phyloP scores from a whole-genome alignment of 2,113 vertebrate genomes.

The Martes martes region DNA sequence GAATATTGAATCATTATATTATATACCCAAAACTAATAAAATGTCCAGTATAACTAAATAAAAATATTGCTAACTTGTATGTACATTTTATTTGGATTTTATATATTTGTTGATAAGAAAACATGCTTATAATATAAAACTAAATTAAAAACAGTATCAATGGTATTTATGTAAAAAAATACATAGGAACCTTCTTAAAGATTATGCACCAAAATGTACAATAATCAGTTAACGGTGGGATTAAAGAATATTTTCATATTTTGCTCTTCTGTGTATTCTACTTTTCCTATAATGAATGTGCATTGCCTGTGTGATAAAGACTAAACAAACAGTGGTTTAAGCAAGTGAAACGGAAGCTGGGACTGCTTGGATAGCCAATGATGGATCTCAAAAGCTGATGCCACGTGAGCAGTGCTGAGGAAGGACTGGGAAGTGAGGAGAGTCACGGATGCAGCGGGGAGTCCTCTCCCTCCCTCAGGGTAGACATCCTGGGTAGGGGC shows the following conservation, averaged over 20 bases:
- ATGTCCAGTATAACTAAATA: background rate
- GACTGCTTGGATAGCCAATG: background rate
- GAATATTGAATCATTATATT: background rate
- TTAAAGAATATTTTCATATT: background rate
- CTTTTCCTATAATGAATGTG: background rate
- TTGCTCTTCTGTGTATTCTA: background rate
- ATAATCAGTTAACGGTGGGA: background rate
- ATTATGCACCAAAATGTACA: background rate
- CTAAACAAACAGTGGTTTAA: background rate
- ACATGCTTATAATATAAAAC: background rate
- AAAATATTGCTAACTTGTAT: background rate
- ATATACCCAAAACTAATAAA: background rate
- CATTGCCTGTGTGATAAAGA: background rate
- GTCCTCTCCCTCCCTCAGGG: background rate
- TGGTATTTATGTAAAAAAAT: conserved; percentile 31
- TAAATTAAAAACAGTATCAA: conserved; percentile 13
- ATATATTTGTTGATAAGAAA: background rate
- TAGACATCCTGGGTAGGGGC: background rate
- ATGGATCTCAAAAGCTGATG: background rate
- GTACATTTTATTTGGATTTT: background rate
- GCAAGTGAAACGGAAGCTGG: background rate
- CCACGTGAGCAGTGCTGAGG: background rate
- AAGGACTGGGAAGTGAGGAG: background rate
- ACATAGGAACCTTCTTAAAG: background rate
- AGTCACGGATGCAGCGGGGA: background rate